Base-by-base conservation (phyloP, 1,140 invertebrate genomes). In the Drosophila guanche region DNA sequence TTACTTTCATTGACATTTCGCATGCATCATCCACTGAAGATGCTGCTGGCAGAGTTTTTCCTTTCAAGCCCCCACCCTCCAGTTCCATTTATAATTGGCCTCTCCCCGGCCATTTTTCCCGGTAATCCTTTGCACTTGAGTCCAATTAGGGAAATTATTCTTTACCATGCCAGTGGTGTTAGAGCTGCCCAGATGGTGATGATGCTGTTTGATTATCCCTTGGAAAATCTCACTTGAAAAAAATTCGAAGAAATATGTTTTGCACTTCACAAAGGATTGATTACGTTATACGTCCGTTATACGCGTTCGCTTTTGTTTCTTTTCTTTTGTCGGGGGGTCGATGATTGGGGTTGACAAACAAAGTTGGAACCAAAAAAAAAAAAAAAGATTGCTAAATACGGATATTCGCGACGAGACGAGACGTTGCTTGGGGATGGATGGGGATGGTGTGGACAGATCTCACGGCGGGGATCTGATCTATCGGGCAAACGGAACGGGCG, bases 71-170 rank as follows among this genome's bases (percentile, higher is more conserved):
- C 10, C 27, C 27, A 16, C 33, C 25, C 25, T 52, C 5, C 16
- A 20, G 16, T 22, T 10, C 50, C 62, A 33, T 16, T 41, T 55
- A 12, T 45, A 69, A 47, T 70, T 59, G 54, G 46, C 29, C 43
- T 57, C 12, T 47, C 8, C 29, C 29, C 47, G 63, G 16, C 43
- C n/a, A 42, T 68, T 54, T 14, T 47, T 23, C 29, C 40, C 4
- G 33, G 37, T 55, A 41, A 63, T 73, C 70, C 60, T 66, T 74
- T 56, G 48, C 55, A 73, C 71, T 74, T 51, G 54, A 65, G 71
- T 74, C 70, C 69, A 74, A 72, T 74, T 75, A 60, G 71, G 16
- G 22, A 46, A 63, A 52, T 50, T 40, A 43, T 59, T 73, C 27
- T 53, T 74, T 74, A 74, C 71, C 70, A 74, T 74, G 70, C 68